These are phyloP conservation scores for Amazonetta brasiliensis DNA, from an alignment of 2,797 vertebrate species.

Conservation along the genomic window DNA sequence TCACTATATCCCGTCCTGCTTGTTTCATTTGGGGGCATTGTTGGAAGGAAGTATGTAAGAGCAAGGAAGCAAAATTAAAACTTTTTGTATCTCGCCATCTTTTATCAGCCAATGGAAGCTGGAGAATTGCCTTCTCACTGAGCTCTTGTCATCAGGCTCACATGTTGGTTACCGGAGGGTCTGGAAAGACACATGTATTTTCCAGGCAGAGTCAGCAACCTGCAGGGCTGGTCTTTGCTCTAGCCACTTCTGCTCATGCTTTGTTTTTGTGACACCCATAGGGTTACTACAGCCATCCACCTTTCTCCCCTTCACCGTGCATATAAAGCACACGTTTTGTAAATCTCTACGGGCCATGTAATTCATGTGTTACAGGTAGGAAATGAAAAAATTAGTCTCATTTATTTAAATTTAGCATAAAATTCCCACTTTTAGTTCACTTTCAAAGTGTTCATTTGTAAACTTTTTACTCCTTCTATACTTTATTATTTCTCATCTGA, in stretches of 20 bases:
- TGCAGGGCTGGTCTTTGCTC: background rate
- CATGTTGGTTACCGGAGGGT: fast-evolving
- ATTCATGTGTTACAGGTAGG: background rate
- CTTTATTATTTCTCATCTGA: background rate
- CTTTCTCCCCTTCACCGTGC: background rate
- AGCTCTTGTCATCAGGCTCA: background rate
- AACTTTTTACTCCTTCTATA: background rate
- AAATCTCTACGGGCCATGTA: background rate
- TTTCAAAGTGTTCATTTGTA: background rate
- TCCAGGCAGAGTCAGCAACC: background rate
- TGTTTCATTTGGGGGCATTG: background rate
- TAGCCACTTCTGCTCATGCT: background rate
- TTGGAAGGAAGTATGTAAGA: background rate
- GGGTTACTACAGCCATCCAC: fast-evolving
- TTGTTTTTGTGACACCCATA: background rate
- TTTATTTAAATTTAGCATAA: background rate
- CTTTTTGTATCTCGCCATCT: background rate
- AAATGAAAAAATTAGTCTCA: background rate
- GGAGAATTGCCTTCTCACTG: background rate
- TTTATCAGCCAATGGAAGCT: background rate
- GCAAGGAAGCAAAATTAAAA: background rate
- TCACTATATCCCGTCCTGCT: background rate
- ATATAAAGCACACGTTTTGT: fast-evolving
- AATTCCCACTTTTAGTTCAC: background rate
- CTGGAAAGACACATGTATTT: background rate